These are phyloP conservation scores for Leptothorax acervorum DNA, from an alignment of 2,888 invertebrate species.

Conservation along the genomic window DNA sequence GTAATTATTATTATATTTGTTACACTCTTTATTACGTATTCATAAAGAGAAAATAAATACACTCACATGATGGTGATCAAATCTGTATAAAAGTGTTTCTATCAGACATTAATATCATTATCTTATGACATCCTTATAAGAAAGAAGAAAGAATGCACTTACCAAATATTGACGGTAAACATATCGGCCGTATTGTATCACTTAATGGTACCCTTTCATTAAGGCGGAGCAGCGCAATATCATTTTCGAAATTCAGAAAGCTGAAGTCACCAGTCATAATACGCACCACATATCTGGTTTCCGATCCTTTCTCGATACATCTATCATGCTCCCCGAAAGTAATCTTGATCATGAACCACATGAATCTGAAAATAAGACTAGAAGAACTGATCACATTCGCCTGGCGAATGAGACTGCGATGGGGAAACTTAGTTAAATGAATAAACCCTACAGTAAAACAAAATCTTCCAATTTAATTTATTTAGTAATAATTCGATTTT, in stretches of 20 bases:
- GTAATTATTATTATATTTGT: neutral
- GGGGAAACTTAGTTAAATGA: neutral
- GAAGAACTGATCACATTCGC: constrained; percentile 71
- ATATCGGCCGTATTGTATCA: constrained; percentile 93
- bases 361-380: constrained; percentile 89
- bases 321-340: constrained; percentile 95
- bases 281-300: constrained; percentile 91
- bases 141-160: constrained; percentile 73
- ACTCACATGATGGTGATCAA: neutral
- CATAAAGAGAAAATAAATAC: neutral
- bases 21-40: neutral
- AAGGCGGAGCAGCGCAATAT: constrained; percentile 93
- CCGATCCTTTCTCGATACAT: constrained; percentile 91
- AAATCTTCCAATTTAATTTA: neutral
- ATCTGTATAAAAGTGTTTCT: neutral
- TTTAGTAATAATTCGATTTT: neutral
- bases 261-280: constrained; percentile 93
- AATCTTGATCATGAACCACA: constrained; percentile 97
- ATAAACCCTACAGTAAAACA: neutral
- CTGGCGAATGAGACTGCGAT: constrained; percentile 10
- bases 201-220: constrained; percentile 93
- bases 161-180: constrained; percentile 91
- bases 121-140: neutral
- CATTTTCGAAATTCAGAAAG: constrained; percentile 94
- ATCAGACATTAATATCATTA: neutral